Percentiles rank a stretch among this genome's conserved stretches.
Evolutionary conservation across 1,140 invertebrate species (phyloP).

Genomic region (Drosophila watanabei): DNA sequence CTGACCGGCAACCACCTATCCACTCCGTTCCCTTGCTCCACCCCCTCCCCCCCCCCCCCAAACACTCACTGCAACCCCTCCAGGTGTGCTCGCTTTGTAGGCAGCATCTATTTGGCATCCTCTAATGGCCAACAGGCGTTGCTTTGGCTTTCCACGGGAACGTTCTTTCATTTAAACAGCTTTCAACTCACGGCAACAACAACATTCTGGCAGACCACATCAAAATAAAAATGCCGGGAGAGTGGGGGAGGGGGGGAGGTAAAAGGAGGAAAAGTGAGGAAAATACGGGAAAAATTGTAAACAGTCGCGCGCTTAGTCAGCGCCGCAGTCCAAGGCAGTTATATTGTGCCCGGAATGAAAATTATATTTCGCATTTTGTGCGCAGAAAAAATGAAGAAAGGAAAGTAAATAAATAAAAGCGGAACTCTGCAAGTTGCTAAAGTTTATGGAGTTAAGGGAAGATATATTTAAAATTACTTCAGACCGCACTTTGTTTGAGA

Average conservation of each 20-base stretch:
- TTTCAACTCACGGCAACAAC: conserved; percentile 54
- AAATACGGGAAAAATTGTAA: conserved; percentile 58
- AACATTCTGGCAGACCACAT: conserved; percentile 57
- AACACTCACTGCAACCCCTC: conserved; percentile 18
- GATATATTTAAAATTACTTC: conserved; percentile 48
- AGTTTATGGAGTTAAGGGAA: conserved; percentile 48
- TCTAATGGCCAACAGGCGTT: conserved; percentile 73
- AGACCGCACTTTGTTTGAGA: conserved; percentile 13
- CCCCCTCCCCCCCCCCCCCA: not conserved
- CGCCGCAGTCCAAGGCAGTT: conserved; percentile 49
- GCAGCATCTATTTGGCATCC: conserved; percentile 65
- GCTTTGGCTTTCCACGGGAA: conserved; percentile 59
- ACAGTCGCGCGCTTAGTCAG: conserved; percentile 66
- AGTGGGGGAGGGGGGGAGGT: not conserved
- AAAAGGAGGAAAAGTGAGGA: conserved; percentile 11
- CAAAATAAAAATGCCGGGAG: conserved; percentile 57
- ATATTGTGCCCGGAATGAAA: conserved; percentile 57
- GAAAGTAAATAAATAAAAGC: conserved; percentile 46
- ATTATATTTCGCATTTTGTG: conserved; percentile 53
- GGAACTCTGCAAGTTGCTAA: conserved; percentile 32
- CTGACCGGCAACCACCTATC: not conserved
- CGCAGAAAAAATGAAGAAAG: conserved; percentile 31
- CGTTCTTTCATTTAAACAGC: conserved; percentile 73
- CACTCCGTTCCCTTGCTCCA: not conserved
- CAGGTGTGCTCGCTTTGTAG: conserved; percentile 57